These are phyloP conservation scores for Cerastis leucographa DNA, from an alignment of 2,888 invertebrate genomes.

Conservation along the genomic window DNA sequence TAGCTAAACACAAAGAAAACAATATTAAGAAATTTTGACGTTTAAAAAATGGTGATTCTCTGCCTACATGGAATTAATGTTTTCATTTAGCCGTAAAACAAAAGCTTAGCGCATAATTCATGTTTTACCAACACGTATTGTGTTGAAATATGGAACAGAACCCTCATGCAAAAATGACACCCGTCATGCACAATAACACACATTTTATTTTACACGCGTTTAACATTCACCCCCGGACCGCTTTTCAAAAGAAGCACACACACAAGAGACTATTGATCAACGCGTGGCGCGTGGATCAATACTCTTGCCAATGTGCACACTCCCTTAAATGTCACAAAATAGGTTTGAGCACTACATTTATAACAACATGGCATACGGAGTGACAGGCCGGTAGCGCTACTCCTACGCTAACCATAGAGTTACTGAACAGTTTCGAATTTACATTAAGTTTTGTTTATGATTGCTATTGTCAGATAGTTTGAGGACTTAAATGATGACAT, in stretches of 20 bases:
- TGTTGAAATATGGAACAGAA: background rate
- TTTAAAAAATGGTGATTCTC: background rate
- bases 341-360: slow-evolving; percentile 45
- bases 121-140: background rate
- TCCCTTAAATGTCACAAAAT: slow-evolving; percentile 37
- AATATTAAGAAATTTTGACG: background rate
- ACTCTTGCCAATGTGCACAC: slow-evolving; percentile 10
- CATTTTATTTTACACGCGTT: background rate
- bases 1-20: background rate
- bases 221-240: background rate
- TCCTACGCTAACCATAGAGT: slow-evolving; percentile 53
- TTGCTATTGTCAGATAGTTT: slow-evolving; percentile 7
- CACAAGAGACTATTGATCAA: background rate
- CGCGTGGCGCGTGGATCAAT: slow-evolving; percentile 10
- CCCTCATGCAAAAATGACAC: slow-evolving; percentile 2
- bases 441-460: slow-evolving; percentile 27
- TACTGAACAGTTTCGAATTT: slow-evolving; percentile 44
- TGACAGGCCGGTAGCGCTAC: slow-evolving; percentile 61
- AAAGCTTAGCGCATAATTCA: slow-evolving; percentile 4
- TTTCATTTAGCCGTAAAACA: background rate
- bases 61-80: background rate
- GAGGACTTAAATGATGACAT: background rate
- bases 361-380: slow-evolving; percentile 41
- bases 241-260: slow-evolving; percentile 1
- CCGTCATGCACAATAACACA: background rate